Percentiles rank a stretch among this genome's conserved stretches.
These are phyloP conservation scores for Pollenia amentaria DNA, from an alignment of 2,888 invertebrate species.

Conservation along the genomic window DNA sequence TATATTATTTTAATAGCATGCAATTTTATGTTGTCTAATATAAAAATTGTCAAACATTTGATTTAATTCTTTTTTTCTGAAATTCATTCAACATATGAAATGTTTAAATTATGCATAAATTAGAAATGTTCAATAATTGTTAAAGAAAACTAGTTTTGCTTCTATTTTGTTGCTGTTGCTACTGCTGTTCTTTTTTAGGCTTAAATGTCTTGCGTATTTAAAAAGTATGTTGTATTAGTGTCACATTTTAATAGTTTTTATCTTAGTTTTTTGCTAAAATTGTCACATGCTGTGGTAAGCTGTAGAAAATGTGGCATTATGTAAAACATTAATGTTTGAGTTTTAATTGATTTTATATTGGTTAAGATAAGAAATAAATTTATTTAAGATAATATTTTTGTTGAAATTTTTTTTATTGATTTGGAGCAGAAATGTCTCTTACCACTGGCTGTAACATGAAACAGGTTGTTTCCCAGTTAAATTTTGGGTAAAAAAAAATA, in stretches of 20 bases:
- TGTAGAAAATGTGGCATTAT: constrained; percentile 53
- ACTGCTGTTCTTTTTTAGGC: background rate
- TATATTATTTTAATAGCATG: constrained; percentile 48
- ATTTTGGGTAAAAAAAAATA: background rate
- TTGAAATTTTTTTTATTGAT: constrained; percentile 23
- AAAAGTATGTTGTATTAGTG: constrained; percentile 66
- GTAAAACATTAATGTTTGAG: constrained; percentile 64
- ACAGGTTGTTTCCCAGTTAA: background rate
- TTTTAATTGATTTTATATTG: constrained; percentile 67
- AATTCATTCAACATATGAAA: constrained; percentile 20
- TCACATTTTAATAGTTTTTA: constrained; percentile 72
- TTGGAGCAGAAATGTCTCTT: background rate
- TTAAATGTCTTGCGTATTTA: constrained; percentile 18
- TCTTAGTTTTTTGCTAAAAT: constrained; percentile 49
- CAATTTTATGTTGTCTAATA: background rate
- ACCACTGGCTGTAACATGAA: background rate
- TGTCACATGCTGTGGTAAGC: constrained; percentile 57
- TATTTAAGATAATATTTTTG: constrained; percentile 43
- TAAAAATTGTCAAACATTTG: constrained; percentile 33
- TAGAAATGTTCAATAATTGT: constrained; percentile 66
- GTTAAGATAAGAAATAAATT: constrained; percentile 57
- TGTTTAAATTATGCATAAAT: constrained; percentile 67
- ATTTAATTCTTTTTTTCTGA: constrained; percentile 13
- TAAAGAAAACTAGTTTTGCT: constrained; percentile 55
- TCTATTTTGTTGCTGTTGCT: background rate